Conservation (phyloP, 1,140 invertebrate species). For the Lutraria rhynchaena region DNA sequence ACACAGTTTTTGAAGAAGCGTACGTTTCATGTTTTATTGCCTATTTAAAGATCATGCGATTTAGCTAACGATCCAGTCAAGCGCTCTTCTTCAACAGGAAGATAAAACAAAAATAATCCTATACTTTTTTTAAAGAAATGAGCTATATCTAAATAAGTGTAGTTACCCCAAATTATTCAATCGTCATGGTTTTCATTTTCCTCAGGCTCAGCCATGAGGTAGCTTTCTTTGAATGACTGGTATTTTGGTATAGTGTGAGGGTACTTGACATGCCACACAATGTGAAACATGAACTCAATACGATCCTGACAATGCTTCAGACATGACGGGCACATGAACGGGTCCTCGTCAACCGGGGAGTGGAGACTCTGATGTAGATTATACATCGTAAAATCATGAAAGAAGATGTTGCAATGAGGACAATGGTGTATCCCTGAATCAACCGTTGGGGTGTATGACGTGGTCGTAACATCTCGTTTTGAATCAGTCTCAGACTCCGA, state of each 20-base stretch:
- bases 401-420: conserved; percentile 78
- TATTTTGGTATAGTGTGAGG: conserved; percentile 80
- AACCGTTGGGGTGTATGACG: conserved; percentile 71
- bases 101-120: no score
- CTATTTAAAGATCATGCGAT: not conserved
- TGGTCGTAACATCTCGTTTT: conserved; percentile 75
- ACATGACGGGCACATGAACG: conserved; percentile 78
- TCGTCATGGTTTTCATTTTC: conserved; percentile 25
- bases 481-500: conserved; percentile 75
- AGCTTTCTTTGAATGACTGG: conserved; percentile 77
- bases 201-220: conserved; percentile 61
- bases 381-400: conserved; percentile 80
- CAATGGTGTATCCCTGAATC: conserved; percentile 79
- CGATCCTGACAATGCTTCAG: conserved; percentile 78
- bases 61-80: not conserved
- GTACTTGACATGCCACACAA: conserved; percentile 80
- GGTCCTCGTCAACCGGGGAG: conserved; percentile 74
- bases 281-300: conserved; percentile 80
- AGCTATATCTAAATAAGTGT: no score
- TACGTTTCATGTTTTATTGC: not conserved
- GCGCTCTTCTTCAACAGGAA: not conserved
- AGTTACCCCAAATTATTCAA: not conserved
- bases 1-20: not conserved
- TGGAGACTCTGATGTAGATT: conserved; percentile 79
- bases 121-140: no score